phyloP scores from a whole-genome alignment of 2,113 vertebrate species.

The Siphamia tubifer region DNA sequence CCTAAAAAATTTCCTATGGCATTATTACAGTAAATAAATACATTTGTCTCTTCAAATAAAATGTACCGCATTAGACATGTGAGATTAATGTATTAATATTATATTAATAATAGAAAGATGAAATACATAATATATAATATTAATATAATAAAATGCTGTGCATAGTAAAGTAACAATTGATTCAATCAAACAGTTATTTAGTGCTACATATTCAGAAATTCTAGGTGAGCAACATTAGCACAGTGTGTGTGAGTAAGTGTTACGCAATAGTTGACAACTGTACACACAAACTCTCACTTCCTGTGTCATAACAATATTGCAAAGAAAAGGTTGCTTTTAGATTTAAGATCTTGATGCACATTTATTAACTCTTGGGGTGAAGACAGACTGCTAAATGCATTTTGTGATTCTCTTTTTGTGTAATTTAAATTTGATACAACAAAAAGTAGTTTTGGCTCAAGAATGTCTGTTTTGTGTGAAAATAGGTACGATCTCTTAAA shows the following conservation, averaged over 20 bases:
- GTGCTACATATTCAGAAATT: too few species aligned
- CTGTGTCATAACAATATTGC: conserved; percentile 15
- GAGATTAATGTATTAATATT: too few species aligned
- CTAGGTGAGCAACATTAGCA: conserved; percentile 2
- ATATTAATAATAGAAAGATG: too few species aligned
- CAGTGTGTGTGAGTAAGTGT: conserved; percentile 38
- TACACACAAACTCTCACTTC: conserved; percentile 18
- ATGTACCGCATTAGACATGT: too few species aligned
- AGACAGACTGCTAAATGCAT: not conserved
- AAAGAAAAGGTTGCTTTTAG: not conserved
- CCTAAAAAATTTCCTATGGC: conserved; percentile 14
- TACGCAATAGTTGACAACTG: not conserved
- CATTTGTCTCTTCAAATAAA: not conserved
- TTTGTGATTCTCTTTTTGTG: not conserved
- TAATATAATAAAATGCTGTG: too few species aligned
- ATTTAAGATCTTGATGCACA: not conserved
- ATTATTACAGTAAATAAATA: conserved; percentile 8
- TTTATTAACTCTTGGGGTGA: not conserved
- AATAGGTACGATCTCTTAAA: conserved; percentile 10
- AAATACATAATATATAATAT: too few species aligned
- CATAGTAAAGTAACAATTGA: too few species aligned
- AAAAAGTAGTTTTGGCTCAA: not conserved
- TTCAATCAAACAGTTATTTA: too few species aligned
- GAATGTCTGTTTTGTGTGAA: conserved; percentile 17
- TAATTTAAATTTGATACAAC: not conserved